These are phyloP conservation scores for Blastobasis adustella DNA, from an alignment of 2,888 invertebrate species.

Conservation along the genomic window DNA sequence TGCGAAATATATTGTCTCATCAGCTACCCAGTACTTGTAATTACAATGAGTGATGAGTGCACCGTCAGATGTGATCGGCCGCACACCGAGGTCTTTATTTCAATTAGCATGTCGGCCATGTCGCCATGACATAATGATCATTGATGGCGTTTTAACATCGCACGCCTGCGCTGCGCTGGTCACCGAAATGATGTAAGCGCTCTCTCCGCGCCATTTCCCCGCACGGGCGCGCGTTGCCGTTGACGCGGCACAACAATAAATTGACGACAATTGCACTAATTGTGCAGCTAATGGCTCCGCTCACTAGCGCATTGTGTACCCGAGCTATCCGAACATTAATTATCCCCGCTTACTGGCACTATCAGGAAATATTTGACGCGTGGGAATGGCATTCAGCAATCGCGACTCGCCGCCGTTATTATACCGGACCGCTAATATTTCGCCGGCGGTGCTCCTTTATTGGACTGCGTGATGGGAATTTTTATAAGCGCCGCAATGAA, in stretches of 20 bases:
- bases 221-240: constrained; percentile 18
- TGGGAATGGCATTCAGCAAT: constrained; percentile 30
- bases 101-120: background rate
- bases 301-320: constrained; percentile 63
- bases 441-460: constrained; percentile 33
- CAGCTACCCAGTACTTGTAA: constrained; percentile 1
- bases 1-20: constrained; percentile 8
- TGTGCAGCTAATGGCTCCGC: constrained; percentile 61
- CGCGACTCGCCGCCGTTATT: no score
- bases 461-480: constrained; percentile 49
- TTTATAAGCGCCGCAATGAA: constrained; percentile 21
- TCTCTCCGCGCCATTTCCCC: constrained; percentile 9
- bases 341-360: constrained; percentile 25
- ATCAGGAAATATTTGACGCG: constrained; percentile 49
- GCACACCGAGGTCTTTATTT: background rate
- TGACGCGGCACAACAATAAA: constrained; percentile 54
- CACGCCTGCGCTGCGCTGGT: constrained; percentile 8
- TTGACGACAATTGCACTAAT: constrained; percentile 72
- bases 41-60: constrained; percentile 2
- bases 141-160: constrained; percentile 9
- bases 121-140: constrained; percentile 5
- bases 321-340: constrained; percentile 47
- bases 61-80: no score
- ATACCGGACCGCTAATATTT: constrained; percentile 24
- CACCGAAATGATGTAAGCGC: constrained; percentile 20